Percentiles rank a stretch among this genome's conserved stretches.
phyloP scores from a whole-genome alignment of 2,113 vertebrate genomes.

The Tychaedon coryphoeus region DNA sequence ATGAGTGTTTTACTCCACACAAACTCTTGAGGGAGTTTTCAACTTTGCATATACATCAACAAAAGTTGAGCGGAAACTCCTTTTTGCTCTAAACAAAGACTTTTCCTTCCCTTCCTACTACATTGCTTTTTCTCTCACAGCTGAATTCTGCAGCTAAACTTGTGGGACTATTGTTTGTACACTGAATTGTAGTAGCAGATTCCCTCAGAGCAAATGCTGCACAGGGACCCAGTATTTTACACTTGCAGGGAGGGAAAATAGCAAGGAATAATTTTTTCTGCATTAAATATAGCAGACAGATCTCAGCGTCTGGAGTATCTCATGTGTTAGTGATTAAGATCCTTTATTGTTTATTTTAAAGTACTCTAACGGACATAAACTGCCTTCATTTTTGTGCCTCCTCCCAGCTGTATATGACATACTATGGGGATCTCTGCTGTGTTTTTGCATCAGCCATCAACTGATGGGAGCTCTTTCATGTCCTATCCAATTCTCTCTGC shows the following conservation, averaged over 20 bases:
- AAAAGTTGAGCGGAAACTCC: background rate
- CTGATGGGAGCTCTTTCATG: background rate
- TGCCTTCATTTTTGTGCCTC: background rate
- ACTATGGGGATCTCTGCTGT: background rate
- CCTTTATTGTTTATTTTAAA: conserved; percentile 14
- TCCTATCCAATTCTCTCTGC: background rate
- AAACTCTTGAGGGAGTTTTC: background rate
- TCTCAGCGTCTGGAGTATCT: conserved; percentile 11
- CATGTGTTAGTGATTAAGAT: conserved; percentile 36
- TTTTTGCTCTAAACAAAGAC: background rate
- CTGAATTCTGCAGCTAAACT: background rate
- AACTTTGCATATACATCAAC: background rate
- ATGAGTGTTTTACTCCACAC: background rate
- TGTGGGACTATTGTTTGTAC: background rate
- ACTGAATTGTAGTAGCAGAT: background rate
- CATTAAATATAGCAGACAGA: conserved; percentile 22
- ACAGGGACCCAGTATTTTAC: conserved; percentile 5
- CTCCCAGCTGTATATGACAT: background rate
- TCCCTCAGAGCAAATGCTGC: conserved; percentile 25
- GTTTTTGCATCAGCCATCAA: background rate
- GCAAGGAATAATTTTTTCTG: conserved; percentile 27
- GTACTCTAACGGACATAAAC: background rate
- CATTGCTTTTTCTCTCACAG: background rate
- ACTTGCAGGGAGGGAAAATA: background rate
- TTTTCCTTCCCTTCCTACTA: background rate